These are phyloP conservation scores for Nomada flava DNA, from an alignment of 2,888 invertebrate species.

Conservation along the genomic window DNA sequence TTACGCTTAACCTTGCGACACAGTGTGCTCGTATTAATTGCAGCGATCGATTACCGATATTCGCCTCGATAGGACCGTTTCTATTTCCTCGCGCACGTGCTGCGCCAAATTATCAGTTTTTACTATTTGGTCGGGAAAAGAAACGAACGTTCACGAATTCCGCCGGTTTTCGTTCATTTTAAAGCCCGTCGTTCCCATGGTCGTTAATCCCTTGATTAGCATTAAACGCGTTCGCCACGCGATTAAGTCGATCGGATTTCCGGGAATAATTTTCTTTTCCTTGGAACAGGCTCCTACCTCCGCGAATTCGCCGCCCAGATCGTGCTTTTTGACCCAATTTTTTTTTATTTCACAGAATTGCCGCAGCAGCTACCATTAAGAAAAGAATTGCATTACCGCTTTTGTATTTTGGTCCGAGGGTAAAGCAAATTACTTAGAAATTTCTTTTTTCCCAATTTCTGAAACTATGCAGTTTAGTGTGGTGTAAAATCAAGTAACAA, in stretches of 20 bases:
- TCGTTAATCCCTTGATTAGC: slow-evolving; percentile 47
- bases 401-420: no score
- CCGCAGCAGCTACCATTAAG: no score
- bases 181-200: slow-evolving; percentile 1
- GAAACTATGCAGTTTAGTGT: no score
- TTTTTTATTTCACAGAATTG: no score
- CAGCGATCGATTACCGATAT: slow-evolving; percentile 50
- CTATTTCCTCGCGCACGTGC: not conserved
- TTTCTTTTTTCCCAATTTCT: no score
- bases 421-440: no score
- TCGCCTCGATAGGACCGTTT: slow-evolving; percentile 17
- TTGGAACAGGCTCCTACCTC: not conserved
- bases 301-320: not conserved
- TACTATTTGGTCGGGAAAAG: slow-evolving; percentile 1
- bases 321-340: slow-evolving; percentile 4
- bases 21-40: slow-evolving; percentile 37
- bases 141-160: slow-evolving; percentile 39
- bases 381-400: no score
- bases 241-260: slow-evolving; percentile 28
- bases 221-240: slow-evolving; percentile 27
- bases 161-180: slow-evolving; percentile 10
- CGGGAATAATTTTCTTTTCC: slow-evolving; percentile 31
- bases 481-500: no score
- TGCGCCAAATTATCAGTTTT: slow-evolving; percentile 29
- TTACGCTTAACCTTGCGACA: slow-evolving; percentile 49